These are phyloP conservation scores for Sialis fuliginosa DNA, from an alignment of 2,888 invertebrate genomes.

Conservation along the genomic window DNA sequence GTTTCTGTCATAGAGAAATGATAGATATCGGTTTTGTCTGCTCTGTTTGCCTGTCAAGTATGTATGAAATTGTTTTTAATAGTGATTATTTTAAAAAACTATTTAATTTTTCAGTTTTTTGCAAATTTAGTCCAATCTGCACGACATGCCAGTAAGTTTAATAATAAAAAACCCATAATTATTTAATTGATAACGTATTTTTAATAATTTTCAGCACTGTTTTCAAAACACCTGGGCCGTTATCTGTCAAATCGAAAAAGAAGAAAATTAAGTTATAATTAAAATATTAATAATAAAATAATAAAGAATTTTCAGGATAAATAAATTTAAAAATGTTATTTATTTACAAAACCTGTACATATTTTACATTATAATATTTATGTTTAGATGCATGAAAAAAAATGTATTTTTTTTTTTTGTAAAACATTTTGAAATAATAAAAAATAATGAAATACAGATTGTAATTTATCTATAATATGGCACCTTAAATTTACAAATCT, in stretches of 20 bases:
- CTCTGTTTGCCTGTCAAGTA: constrained; percentile 90
- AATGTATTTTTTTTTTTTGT: too few species aligned
- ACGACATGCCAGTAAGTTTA: constrained; percentile 88
- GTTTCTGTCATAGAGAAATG: constrained; percentile 91
- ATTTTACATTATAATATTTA: too few species aligned
- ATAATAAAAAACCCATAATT: not conserved
- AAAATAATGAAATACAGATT: too few species aligned
- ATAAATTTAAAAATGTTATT: not conserved
- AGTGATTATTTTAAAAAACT: not conserved
- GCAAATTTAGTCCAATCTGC: constrained; percentile 93
- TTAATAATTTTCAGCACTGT: constrained; percentile 54
- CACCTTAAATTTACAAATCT: too few species aligned
- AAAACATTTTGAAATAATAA: too few species aligned
- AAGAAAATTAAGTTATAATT: constrained; percentile 46
- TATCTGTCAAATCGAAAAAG: constrained; percentile 63
- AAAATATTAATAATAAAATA: not conserved
- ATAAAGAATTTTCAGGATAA: not conserved
- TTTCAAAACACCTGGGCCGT: constrained; percentile 73
- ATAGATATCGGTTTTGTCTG: constrained; percentile 95
- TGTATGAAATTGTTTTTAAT: constrained; percentile 19
- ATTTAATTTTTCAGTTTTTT: constrained; percentile 64
- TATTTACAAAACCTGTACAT: too few species aligned
- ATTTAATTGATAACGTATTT: not conserved
- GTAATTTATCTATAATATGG: too few species aligned
- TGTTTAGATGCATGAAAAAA: too few species aligned